Percentiles rank a stretch among this genome's conserved stretches.
These are phyloP conservation scores for Bombus vancouverensis DNA, from an alignment of 1,140 invertebrate genomes.

Conservation along the genomic window DNA sequence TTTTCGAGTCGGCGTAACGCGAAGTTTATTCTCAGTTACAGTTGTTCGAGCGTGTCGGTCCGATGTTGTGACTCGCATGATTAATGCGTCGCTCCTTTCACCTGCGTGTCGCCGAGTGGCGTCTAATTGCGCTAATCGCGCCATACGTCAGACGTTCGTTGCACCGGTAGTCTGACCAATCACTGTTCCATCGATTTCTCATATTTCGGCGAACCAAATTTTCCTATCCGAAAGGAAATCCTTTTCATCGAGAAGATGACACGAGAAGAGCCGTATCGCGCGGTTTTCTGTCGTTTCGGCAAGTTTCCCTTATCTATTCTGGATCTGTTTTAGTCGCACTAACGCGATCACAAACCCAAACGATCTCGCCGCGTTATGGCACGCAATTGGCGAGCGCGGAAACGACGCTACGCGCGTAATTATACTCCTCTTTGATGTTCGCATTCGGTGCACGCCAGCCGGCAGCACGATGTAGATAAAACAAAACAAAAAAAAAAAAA, in stretches of 20 bases:
- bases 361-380: slow-evolving; percentile 17
- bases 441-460: slow-evolving; percentile 16
- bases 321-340: neutral
- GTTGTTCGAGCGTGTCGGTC: neutral
- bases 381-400: slow-evolving; percentile 31
- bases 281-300: neutral
- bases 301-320: neutral
- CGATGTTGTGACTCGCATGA: neutral
- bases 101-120: neutral
- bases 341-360: neutral
- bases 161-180: neutral
- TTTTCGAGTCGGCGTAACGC: neutral
- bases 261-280: no score
- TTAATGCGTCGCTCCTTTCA: neutral
- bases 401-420: slow-evolving; percentile 35
- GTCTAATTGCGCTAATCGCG: slow-evolving; percentile 1
- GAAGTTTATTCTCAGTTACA: neutral
- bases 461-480: slow-evolving; percentile 35
- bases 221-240: neutral
- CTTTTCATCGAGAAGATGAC: neutral
- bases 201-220: neutral
- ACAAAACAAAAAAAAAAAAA: neutral
- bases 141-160: neutral
- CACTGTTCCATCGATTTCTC: no score
- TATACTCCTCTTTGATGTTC: slow-evolving; percentile 51